Base-by-base conservation (phyloP, 2,113 vertebrate species). In the Synodontis membranacea region DNA sequence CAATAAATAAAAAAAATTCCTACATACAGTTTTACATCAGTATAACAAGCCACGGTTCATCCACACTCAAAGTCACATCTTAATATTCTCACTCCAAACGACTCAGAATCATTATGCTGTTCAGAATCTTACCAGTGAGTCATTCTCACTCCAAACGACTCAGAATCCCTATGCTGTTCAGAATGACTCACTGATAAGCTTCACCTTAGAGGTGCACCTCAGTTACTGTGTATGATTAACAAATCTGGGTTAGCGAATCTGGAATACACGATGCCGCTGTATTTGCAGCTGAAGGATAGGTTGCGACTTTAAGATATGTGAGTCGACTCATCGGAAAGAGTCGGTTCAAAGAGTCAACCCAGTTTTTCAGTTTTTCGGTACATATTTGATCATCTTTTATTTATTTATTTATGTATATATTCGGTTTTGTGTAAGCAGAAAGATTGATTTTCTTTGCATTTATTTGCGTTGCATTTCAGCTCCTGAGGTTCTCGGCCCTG, bases 401-500 rank as follows among this genome's bases (percentile, higher is more conserved):
- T 14, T 34, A 1, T 14, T 31, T 52, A 12, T 66, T 15, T n/a
- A n/a, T n/a, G n/a, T n/a, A n/a, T n/a, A n/a, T n/a, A n/a, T n/a
- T n/a, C n/a, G 11, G 23, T 66, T 34, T 28, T 8, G 15, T 64
- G 10, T 14, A 60, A 7, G 56, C 56, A 60, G 56, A 25, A 60
- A 28, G 28, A 15, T 3, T 6, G n/a, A 39, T 19, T 39, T 28
- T 3, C 25, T 74, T 25, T 76, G 25, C 17, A 4, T 46, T 10
- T 83, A 15, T 58, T 8, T 11, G 19, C 91, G 3, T 90, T 5
- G 83, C 28, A 42, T 91, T 19, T 88, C 92, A 99, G 98, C 98
- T 85, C 98, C 98, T 25, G 98, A 99, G 93, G 98, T 99, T 87
- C 95, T 99, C 83, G 98, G 98, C 85, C 98, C 98, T 50, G 98